Conservation (phyloP, 2,113 vertebrate genomes). For the Romanogobio albipinnatus region DNA sequence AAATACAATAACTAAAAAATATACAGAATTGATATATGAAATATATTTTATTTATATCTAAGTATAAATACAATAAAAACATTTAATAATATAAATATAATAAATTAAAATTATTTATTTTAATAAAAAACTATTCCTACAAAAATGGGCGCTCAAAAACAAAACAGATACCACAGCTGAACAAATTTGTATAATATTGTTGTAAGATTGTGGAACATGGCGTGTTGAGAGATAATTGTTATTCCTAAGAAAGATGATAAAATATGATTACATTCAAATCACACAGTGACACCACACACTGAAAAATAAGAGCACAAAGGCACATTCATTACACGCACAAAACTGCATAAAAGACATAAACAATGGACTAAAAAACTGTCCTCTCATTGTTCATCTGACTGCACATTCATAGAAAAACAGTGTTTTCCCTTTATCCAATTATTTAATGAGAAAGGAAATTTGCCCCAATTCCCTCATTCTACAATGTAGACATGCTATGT, state of each 20-base stretch:
- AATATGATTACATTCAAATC: conserved; percentile 47
- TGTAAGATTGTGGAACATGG: neutral
- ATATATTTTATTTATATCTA: too few species aligned
- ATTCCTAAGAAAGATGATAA: conserved; percentile 45
- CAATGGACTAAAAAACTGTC: conserved; percentile 36
- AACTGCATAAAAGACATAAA: conserved; percentile 43
- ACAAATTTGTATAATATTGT: neutral
- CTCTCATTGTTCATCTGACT: conserved; percentile 57
- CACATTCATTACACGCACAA: conserved; percentile 39
- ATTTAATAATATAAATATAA: neutral
- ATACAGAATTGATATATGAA: too few species aligned
- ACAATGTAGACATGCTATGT: conserved; percentile 52
- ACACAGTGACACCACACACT: conserved; percentile 12
- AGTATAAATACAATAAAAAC: neutral
- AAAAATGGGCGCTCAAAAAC: neutral
- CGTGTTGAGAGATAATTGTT: conserved; percentile 37
- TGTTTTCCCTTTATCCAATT: conserved; percentile 64
- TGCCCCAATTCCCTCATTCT: conserved; percentile 68
- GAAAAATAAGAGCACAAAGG: conserved; percentile 42
- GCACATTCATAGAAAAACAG: conserved; percentile 63
- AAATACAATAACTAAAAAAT: neutral
- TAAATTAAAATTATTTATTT: neutral
- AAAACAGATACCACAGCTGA: neutral
- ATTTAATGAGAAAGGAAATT: conserved; percentile 68
- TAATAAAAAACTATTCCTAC: neutral